Percentiles rank a stretch among this genome's conserved stretches.
Evolutionary conservation across 1,140 invertebrate species (phyloP).

Genomic region (Dreissena rostriformis): DNA sequence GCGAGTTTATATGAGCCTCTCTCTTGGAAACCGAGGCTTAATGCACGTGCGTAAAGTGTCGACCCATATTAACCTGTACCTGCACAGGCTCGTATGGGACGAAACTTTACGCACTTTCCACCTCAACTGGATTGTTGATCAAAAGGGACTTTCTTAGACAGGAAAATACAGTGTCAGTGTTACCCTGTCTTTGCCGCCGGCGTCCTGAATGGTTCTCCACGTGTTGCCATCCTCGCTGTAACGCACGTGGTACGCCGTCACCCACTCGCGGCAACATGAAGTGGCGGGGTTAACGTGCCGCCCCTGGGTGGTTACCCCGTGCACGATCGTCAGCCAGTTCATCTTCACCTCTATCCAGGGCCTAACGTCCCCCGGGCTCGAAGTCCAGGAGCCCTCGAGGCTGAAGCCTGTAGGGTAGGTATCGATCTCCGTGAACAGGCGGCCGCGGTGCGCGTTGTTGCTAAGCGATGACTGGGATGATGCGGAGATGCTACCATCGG

Average conservation of each 20-base stretch:
- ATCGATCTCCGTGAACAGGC: slow-evolving; percentile 11
- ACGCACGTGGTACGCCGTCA: slow-evolving; percentile 28
- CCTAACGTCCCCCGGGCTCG: slow-evolving; percentile 3
- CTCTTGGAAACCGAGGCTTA: too few relatives aligned
- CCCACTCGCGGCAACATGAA: slow-evolving; percentile 44
- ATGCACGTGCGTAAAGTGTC: too few relatives aligned
- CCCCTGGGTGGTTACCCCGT: slow-evolving; percentile 37
- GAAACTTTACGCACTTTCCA: too few relatives aligned
- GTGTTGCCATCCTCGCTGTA: slow-evolving; percentile 35
- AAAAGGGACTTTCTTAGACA: too few relatives aligned
- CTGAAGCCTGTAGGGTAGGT: background rate
- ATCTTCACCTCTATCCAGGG: slow-evolving; percentile 54
- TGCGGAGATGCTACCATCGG: slow-evolving; percentile 30
- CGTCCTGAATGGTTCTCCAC: slow-evolving; percentile 32
- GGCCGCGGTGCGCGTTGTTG: slow-evolving; percentile 36
- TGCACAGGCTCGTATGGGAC: too few relatives aligned
- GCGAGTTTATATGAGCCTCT: too few relatives aligned
- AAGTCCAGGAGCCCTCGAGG: slow-evolving; percentile 41
- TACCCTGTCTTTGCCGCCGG: slow-evolving; percentile 37
- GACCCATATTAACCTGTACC: too few relatives aligned
- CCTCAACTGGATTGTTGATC: too few relatives aligned
- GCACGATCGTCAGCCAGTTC: slow-evolving; percentile 52
- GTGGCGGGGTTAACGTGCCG: slow-evolving; percentile 42
- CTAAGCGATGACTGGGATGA: slow-evolving; percentile 20
- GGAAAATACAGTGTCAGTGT: background rate